Conservation (phyloP, 2,888 invertebrate species). For the Oscheius myriophilus region DNA sequence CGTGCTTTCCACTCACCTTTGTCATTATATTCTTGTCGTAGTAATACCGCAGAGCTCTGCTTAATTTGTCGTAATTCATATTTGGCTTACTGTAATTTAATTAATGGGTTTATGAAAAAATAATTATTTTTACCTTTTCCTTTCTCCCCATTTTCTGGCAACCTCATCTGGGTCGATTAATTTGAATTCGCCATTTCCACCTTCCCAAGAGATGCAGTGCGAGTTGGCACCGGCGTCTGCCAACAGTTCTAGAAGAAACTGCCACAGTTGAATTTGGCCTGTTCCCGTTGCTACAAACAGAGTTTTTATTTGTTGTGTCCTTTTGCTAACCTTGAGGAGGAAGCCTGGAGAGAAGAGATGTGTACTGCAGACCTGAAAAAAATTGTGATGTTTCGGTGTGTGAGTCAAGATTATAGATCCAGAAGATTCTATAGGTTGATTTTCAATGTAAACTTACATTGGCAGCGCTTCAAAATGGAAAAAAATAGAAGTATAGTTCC, state of each 20-base stretch:
- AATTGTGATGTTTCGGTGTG: too few relatives aligned
- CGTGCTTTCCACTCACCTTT: slow-evolving; percentile 73
- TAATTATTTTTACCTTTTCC: slow-evolving; percentile 78
- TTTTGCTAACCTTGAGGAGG: slow-evolving; percentile 39
- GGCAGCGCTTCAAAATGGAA: too few relatives aligned
- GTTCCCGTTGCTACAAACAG: slow-evolving; percentile 35
- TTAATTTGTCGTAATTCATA: slow-evolving; percentile 97
- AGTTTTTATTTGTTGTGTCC: not conserved
- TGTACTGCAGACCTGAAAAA: slow-evolving; percentile 55
- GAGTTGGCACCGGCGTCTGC: slow-evolving; percentile 79
- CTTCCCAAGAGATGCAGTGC: slow-evolving; percentile 85
- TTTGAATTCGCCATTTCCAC: slow-evolving; percentile 90
- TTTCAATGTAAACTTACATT: too few relatives aligned
- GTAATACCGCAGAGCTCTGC: slow-evolving; percentile 89
- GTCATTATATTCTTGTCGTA: slow-evolving; percentile 98
- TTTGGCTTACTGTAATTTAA: slow-evolving; percentile 81
- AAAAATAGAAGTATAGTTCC: too few relatives aligned
- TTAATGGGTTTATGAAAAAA: slow-evolving; percentile 1
- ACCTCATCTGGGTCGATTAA: slow-evolving; percentile 90
- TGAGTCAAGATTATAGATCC: too few relatives aligned
- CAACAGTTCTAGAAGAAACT: slow-evolving; percentile 93
- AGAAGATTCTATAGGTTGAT: too few relatives aligned
- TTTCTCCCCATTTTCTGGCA: slow-evolving; percentile 90
- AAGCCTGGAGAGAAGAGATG: slow-evolving; percentile 50
- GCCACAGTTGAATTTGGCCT: slow-evolving; percentile 96